phyloP scores from a whole-genome alignment of 2,888 invertebrate genomes.

The Pristionchus fissidentatus region DNA sequence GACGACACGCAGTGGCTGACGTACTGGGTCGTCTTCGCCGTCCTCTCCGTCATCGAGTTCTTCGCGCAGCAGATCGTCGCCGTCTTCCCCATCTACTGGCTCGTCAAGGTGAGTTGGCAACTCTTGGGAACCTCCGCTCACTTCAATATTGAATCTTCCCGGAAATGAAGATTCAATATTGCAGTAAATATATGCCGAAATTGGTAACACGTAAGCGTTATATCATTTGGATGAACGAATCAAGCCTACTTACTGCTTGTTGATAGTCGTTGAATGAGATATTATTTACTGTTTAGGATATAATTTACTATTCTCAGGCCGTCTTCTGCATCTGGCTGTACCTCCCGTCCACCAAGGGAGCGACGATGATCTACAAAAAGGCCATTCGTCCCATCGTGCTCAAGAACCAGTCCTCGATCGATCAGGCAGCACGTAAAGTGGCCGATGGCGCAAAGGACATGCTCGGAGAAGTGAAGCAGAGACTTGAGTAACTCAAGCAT shows the following conservation, averaged over 20 bases:
- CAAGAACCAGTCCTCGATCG: conserved; percentile 77
- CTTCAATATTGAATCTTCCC: too few relatives aligned
- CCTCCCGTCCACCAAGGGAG: conserved; percentile 77
- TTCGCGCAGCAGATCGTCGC: conserved; percentile 88
- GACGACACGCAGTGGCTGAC: conserved; percentile 87
- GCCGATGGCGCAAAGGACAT: conserved; percentile 54
- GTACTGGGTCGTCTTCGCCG: conserved; percentile 92
- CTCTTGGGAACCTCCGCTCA: too few relatives aligned
- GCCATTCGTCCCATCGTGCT: conserved; percentile 78
- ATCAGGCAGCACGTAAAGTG: not conserved
- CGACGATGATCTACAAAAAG: conserved; percentile 77
- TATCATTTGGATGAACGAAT: too few relatives aligned
- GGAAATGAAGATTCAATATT: too few relatives aligned
- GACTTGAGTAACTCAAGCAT: conserved; percentile 62
- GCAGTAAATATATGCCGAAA: too few relatives aligned
- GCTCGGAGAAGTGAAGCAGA: conserved; percentile 57
- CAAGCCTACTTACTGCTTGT: too few relatives aligned
- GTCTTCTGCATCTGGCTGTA: conserved; percentile 78
- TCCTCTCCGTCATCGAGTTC: conserved; percentile 93
- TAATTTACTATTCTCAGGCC: too few relatives aligned
- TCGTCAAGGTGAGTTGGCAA: too few relatives aligned
- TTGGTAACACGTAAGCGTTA: too few relatives aligned
- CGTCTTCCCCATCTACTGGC: conserved; percentile 88
- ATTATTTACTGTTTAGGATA: too few relatives aligned
- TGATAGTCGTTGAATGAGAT: too few relatives aligned